Percentiles rank a stretch among this genome's conserved stretches.
phyloP scores from a whole-genome alignment of 2,113 vertebrate species.

The Tiliqua scincoides region DNA sequence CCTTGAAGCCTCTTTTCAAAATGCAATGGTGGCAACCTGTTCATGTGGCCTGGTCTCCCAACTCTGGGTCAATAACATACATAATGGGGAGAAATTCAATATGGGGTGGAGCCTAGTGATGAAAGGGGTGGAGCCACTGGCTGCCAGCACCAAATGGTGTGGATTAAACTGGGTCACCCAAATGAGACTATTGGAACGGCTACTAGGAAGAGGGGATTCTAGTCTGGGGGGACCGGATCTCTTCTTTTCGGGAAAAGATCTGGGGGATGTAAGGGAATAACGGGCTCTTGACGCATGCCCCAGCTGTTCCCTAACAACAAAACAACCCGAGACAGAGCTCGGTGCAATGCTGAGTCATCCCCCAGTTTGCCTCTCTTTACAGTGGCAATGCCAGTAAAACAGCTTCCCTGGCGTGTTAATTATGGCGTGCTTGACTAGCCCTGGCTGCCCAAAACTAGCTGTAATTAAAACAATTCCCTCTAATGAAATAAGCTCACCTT shows the following conservation, averaged over 20 bases:
- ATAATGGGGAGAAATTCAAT: too few species aligned
- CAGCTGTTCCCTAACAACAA: too few species aligned
- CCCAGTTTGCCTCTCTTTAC: neutral
- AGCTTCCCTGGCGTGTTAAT: neutral
- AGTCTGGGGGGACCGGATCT: neutral
- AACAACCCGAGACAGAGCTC: neutral
- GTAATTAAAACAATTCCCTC: constrained; percentile 26
- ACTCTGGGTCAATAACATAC: too few species aligned
- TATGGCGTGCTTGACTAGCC: neutral
- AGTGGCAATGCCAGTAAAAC: neutral
- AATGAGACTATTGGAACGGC: neutral
- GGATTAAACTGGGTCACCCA: too few species aligned
- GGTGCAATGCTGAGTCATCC: neutral
- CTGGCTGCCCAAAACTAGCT: neutral
- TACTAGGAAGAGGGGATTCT: neutral
- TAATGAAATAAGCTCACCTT: constrained; percentile 16
- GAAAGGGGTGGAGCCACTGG: too few species aligned
- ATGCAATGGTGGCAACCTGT: neutral
- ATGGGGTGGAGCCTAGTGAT: too few species aligned
- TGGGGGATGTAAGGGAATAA: neutral
- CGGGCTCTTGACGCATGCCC: too few species aligned
- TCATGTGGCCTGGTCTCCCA: neutral
- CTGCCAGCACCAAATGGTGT: too few species aligned
- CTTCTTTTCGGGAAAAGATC: neutral
- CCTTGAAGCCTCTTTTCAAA: neutral